phyloP scores from a whole-genome alignment of 2,113 vertebrate species.

The Ochotona princeps region DNA sequence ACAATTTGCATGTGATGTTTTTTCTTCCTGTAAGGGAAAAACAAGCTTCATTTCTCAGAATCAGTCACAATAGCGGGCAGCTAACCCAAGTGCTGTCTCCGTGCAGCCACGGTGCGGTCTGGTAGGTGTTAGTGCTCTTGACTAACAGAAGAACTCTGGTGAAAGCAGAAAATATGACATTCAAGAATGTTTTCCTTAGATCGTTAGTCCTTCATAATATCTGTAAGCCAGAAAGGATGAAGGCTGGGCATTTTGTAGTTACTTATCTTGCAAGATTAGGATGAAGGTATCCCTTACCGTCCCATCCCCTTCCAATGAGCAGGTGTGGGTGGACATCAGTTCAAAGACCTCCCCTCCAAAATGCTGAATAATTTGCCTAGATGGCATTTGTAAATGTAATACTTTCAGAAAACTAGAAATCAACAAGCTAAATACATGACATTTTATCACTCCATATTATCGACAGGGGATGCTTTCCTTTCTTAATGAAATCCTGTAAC shows the following conservation, averaged over 20 bases:
- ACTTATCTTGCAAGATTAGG: constrained; percentile 8
- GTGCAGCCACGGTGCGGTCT: background rate
- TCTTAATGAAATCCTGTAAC: constrained; percentile 60
- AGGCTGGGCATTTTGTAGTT: background rate
- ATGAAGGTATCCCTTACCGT: background rate
- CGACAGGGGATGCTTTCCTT: background rate
- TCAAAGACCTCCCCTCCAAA: background rate
- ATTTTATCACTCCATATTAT: background rate
- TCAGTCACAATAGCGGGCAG: background rate
- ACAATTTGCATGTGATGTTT: background rate
- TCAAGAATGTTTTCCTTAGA: background rate
- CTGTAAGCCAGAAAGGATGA: background rate
- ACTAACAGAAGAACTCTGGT: background rate
- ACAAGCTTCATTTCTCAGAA: background rate
- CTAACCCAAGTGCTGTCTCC: background rate
- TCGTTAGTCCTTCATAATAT: background rate
- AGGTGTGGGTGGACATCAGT: background rate
- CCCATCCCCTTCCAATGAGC: background rate
- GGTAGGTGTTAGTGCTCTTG: background rate
- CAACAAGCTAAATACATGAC: background rate
- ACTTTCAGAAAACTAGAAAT: constrained; percentile 38
- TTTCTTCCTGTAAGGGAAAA: background rate
- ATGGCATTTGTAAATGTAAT: constrained; percentile 22
- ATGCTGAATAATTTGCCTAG: background rate
- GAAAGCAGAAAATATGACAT: background rate